phyloP scores from a whole-genome alignment of 2,888 invertebrate genomes.

The Cryptops parisi region DNA sequence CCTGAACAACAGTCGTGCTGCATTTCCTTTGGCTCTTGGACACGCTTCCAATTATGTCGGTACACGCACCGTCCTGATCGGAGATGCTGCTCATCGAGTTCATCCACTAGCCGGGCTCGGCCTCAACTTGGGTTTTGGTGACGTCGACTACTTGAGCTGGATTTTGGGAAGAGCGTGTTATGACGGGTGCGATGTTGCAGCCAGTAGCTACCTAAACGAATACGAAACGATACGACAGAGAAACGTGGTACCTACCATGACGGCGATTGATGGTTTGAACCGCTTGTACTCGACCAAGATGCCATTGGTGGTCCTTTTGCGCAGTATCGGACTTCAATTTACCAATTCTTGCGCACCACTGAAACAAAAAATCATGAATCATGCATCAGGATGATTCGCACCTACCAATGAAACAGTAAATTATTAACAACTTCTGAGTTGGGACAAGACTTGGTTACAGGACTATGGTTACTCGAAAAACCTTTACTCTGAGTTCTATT shows the following conservation, averaged over 20 bases:
- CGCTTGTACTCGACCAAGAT: constrained; percentile 53
- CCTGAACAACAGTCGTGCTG: constrained; percentile 51
- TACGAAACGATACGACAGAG: constrained; percentile 75
- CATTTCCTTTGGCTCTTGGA: constrained; percentile 82
- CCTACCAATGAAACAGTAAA: too few relatives aligned
- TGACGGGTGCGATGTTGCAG: constrained; percentile 56
- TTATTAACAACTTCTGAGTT: too few relatives aligned
- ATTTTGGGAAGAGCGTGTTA: constrained; percentile 53
- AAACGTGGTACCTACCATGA: constrained; percentile 76
- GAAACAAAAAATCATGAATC: constrained; percentile 3
- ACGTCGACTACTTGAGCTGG: constrained; percentile 58
- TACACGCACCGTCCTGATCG: constrained; percentile 68
- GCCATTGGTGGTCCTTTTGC: constrained; percentile 54
- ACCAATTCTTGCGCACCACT: constrained; percentile 43
- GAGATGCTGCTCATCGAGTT: constrained; percentile 54
- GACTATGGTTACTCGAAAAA: too few relatives aligned
- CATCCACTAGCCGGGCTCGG: constrained; percentile 98
- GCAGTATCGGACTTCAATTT: constrained; percentile 67
- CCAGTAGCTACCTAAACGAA: constrained; percentile 50
- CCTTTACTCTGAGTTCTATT: too few relatives aligned
- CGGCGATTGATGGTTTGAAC: constrained; percentile 73
- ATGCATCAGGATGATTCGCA: not conserved
- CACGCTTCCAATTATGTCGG: constrained; percentile 74
- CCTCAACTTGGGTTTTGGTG: constrained; percentile 93
- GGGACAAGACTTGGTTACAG: too few relatives aligned